Evolutionary conservation across 2,797 vertebrate species (phyloP).

Genomic region (Lagocephalus sceleratus): DNA sequence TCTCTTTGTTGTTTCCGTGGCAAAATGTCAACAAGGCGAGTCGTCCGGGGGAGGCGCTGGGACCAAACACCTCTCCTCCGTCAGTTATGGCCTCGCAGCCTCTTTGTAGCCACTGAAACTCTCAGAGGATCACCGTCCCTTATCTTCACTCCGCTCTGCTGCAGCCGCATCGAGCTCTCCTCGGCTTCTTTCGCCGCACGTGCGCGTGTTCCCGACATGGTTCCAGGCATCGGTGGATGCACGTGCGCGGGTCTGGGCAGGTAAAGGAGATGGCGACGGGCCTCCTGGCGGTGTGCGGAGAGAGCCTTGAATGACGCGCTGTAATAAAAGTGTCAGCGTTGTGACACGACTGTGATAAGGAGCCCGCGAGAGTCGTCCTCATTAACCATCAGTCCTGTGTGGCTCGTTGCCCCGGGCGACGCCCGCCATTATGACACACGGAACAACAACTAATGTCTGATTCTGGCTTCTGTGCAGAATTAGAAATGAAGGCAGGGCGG

Average conservation of each 20-base stretch:
- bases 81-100: constrained; percentile 47
- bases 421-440: constrained; percentile 38
- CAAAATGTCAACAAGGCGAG: constrained; percentile 61
- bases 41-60: constrained; percentile 44
- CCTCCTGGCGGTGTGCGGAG: constrained; percentile 45
- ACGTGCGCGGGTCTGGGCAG: constrained; percentile 21
- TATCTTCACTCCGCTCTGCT: constrained; percentile 36
- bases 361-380: constrained; percentile 63
- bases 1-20: constrained; percentile 45
- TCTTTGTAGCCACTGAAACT: constrained; percentile 53
- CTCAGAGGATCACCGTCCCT: constrained; percentile 41
- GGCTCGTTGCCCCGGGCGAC: constrained; percentile 55
- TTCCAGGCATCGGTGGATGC: too few species aligned
- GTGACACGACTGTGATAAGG: constrained; percentile 65
- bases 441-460: constrained; percentile 35
- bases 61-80: constrained; percentile 41
- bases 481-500: too few species aligned
- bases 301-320: constrained; percentile 55
- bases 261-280: constrained; percentile 50
- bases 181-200: not conserved
- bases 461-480: not conserved
- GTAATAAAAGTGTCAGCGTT: constrained; percentile 73
- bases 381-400: constrained; percentile 69
- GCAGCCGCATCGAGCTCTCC: constrained; percentile 1
- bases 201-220: too few species aligned